phyloP scores from a whole-genome alignment of 2,797 vertebrate species.

The Sebastes minor region DNA sequence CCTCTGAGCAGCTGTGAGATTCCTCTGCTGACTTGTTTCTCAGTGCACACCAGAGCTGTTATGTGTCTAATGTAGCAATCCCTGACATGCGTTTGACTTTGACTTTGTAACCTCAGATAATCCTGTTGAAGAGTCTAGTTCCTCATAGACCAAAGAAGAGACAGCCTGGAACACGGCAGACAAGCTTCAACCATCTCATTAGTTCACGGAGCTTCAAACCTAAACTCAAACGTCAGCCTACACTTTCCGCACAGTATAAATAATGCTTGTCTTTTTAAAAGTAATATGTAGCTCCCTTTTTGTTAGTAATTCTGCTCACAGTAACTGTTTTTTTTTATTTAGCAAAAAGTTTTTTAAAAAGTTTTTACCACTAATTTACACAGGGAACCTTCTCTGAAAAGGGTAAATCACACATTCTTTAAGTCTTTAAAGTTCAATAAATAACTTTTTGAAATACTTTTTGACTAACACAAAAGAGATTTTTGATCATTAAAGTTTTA shows the following conservation, averaged over 20 bases:
- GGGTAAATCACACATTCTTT: neutral
- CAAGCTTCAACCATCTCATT: conserved; percentile 24
- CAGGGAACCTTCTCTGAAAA: neutral
- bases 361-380: neutral
- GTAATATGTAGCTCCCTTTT: neutral
- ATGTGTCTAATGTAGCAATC: neutral
- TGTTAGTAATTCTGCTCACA: neutral
- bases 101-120: conserved; percentile 8
- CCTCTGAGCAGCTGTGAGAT: neutral
- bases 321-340: neutral
- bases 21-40: neutral
- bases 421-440: neutral
- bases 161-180: neutral
- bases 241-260: conserved; percentile 10
- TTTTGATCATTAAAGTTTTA: neutral
- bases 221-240: neutral
- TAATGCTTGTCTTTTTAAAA: conserved; percentile 4
- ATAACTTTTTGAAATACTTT: neutral
- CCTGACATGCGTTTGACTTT: neutral
- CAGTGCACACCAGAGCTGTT: neutral
- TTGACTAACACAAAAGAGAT: neutral
- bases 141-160: neutral
- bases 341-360: neutral
- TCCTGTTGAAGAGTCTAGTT: neutral
- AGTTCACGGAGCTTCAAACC: conserved; percentile 11